Evolutionary conservation across 2,888 invertebrate species (phyloP).

Genomic region (Herminia tarsipennalis): DNA sequence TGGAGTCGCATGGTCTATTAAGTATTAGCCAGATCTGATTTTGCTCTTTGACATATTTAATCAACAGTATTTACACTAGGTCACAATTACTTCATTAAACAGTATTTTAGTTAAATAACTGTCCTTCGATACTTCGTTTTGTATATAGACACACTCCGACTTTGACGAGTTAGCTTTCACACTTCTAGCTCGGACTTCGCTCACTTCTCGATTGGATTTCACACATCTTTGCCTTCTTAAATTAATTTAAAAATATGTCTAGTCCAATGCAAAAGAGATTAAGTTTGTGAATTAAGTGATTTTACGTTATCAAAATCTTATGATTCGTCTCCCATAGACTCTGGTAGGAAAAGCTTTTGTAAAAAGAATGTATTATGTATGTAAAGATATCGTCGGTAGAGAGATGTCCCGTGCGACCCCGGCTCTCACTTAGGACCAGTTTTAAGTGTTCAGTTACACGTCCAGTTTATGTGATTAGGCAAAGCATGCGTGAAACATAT

Average conservation of each 20-base stretch:
- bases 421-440: constrained; percentile 74
- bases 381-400: constrained; percentile 60
- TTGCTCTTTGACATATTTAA: constrained; percentile 66
- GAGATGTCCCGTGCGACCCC: constrained; percentile 55
- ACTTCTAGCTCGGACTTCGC: constrained; percentile 56
- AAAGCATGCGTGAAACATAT: constrained; percentile 80
- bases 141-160: constrained; percentile 67
- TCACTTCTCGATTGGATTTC: constrained; percentile 74
- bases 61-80: constrained; percentile 74
- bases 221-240: constrained; percentile 83
- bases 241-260: constrained; percentile 80
- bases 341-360: constrained; percentile 65
- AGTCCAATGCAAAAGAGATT: constrained; percentile 85
- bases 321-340: constrained; percentile 59
- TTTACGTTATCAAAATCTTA: constrained; percentile 56
- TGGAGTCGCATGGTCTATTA: constrained; percentile 51
- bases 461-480: constrained; percentile 81
- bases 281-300: constrained; percentile 78
- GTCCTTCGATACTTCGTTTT: constrained; percentile 65
- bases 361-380: constrained; percentile 65
- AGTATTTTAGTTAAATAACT: constrained; percentile 80
- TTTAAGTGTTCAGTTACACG: constrained; percentile 81
- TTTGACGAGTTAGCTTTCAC: constrained; percentile 54
- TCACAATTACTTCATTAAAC: constrained; percentile 71
- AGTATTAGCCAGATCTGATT: constrained; percentile 78